A percentile compares a stretch with the other conserved stretches of the same genome.
These are phyloP conservation scores for Odontomachus brunneus DNA, from an alignment of 1,140 invertebrate species.

Conservation along the genomic window DNA sequence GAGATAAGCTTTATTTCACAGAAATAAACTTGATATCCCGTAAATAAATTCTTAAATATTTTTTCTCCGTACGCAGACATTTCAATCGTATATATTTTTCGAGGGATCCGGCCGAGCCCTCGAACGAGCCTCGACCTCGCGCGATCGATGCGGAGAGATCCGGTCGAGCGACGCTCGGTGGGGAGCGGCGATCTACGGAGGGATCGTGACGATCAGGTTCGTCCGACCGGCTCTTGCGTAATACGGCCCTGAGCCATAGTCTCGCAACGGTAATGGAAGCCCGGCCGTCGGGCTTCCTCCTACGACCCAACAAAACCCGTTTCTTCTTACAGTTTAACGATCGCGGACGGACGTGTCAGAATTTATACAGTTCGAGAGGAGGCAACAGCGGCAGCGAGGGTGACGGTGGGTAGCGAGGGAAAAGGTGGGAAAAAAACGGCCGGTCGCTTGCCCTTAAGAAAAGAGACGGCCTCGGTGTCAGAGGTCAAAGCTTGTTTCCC, in stretches of 20 bases:
- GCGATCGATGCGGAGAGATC: constrained; percentile 34
- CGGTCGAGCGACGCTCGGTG: background rate
- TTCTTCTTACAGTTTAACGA: constrained; percentile 78
- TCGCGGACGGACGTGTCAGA: constrained; percentile 71
- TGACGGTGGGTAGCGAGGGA: background rate
- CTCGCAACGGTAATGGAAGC: constrained; percentile 82
- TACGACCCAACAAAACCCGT: constrained; percentile 76
- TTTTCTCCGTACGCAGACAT: no score
- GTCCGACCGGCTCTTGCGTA: constrained; percentile 75
- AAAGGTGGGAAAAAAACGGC: background rate
- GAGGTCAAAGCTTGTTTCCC: background rate
- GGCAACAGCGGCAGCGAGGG: background rate
- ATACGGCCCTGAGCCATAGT: constrained; percentile 79
- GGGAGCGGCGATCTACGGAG: constrained; percentile 4
- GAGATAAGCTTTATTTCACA: background rate
- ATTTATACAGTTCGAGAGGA: constrained; percentile 67
- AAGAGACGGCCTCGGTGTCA: background rate
- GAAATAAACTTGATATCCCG: no score
- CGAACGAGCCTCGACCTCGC: constrained; percentile 23
- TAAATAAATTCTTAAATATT: no score
- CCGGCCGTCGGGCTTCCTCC: constrained; percentile 77
- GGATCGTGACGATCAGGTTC: constrained; percentile 61
- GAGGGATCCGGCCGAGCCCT: constrained; percentile 5
- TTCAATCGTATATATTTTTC: constrained; percentile 29
- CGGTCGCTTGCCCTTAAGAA: background rate